Evolutionary conservation across 2,888 invertebrate species (phyloP).

Genomic region (Morpho helenor): DNA sequence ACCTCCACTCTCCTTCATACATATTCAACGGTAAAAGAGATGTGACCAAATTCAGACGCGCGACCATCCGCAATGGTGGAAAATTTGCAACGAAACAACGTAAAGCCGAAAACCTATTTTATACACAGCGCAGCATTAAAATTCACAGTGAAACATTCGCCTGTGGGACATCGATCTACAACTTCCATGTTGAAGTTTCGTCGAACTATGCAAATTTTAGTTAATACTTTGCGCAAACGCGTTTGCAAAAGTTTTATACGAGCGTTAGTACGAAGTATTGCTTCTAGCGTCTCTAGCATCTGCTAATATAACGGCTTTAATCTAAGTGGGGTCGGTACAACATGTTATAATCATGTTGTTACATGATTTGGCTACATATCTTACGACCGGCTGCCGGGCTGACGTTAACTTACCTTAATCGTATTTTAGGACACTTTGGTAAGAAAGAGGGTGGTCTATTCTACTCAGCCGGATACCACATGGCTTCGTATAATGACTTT

Average conservation of each 20-base stretch:
- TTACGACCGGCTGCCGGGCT: too few relatives aligned
- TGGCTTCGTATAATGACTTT: too few relatives aligned
- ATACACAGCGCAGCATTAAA: slow-evolving; percentile 33
- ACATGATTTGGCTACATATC: too few relatives aligned
- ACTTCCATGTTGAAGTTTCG: slow-evolving; percentile 48
- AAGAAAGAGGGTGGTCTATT: too few relatives aligned
- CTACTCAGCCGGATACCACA: too few relatives aligned
- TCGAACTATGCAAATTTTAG: slow-evolving; percentile 66
- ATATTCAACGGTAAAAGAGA: slow-evolving; percentile 25
- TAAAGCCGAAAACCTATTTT: slow-evolving; percentile 27
- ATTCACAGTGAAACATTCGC: slow-evolving; percentile 38
- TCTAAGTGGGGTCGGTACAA: neutral
- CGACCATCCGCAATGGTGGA: slow-evolving; percentile 18
- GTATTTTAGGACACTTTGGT: too few relatives aligned
- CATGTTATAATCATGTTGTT: too few relatives aligned
- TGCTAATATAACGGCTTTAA: neutral
- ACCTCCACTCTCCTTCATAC: slow-evolving; percentile 20
- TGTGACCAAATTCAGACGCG: slow-evolving; percentile 20
- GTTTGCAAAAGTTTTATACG: slow-evolving; percentile 36
- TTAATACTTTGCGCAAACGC: slow-evolving; percentile 59
- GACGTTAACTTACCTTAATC: too few relatives aligned
- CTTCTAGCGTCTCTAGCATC: slow-evolving; percentile 2
- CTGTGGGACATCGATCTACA: slow-evolving; percentile 45
- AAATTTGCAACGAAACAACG: slow-evolving; percentile 18
- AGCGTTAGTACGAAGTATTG: neutral